Conservation (phyloP, 2,888 invertebrate species). For the Malthinus flaveolus region DNA sequence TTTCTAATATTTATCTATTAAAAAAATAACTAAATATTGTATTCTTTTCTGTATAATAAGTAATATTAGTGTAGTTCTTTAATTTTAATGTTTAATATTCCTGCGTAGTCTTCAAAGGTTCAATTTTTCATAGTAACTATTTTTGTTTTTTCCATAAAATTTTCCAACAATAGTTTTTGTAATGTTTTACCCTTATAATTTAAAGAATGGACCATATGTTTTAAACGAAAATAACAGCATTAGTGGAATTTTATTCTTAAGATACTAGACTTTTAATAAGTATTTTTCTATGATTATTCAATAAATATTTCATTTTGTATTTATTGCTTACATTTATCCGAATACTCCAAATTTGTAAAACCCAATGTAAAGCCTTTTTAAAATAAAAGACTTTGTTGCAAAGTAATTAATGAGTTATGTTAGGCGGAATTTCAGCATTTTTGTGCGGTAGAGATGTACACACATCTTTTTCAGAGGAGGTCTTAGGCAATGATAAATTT, state of each 20-base stretch:
- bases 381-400: background rate
- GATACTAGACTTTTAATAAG: background rate
- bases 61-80: conserved; percentile 1
- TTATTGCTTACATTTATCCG: background rate
- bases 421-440: background rate
- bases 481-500: no score
- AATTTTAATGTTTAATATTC: conserved; percentile 1
- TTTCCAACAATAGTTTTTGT: no score
- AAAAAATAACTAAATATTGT: no score
- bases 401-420: background rate
- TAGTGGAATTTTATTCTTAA: no score
- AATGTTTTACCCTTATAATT: no score
- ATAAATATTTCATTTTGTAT: background rate
- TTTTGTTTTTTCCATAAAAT: no score
- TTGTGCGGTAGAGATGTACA: background rate
- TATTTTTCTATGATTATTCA: conserved; percentile 4
- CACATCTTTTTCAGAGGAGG: no score
- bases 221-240: no score
- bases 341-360: conserved; percentile 1
- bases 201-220: no score
- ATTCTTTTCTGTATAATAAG: background rate
- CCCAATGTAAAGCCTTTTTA: background rate
- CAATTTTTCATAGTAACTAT: no score
- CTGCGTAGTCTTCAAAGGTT: no score
- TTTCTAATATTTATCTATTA: no score